Evolutionary conservation across 2,113 vertebrate genomes (phyloP), one percentile per base, ranked within the genome.

Genomic region (Colinus virginianus): DNA sequence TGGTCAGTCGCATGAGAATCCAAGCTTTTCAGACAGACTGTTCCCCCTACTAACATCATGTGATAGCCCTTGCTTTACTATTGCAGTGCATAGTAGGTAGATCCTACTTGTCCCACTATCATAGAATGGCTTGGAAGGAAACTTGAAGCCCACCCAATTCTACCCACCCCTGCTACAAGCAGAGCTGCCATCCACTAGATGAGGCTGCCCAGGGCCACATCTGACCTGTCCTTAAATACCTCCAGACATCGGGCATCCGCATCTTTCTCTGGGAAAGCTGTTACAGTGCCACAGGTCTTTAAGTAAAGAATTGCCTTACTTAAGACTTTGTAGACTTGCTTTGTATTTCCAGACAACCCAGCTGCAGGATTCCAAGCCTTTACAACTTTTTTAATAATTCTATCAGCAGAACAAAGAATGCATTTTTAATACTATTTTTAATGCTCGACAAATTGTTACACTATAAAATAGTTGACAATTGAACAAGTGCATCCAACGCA

Each of bases 401-500:
- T 66, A 25, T 30, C 25, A 77, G 28, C 8, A 64, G n/a, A 71
- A 59, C 6, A 59, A 30, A 17, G 5, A 80, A 53, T 21, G 21
- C 2, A 9, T 56, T 88, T 82, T 67, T 15, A 61, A 62, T 56
- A 16, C 43, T 62, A 78, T 48, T 78, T 67, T 62, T 56, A 88
- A 67, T 26, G 38, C 5, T 30, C 1, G 1, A 62, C 1, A 2
- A 68, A 25, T 43, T 1, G 2, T 43, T 78, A 78, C 22, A 34
- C 20, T 74, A 28, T 78, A 49, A 55, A 71, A 5, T 13, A 48
- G 3, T 11, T 36, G 46, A n/a, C 49, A 78, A 43, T 61, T 86
- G 62, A 72, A 72, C 20, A 77, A 77, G 20, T n/a, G 6, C n/a
- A 76, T 43, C 14, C 17, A 32, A 48, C 2, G 2, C 16, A 63